Base-by-base conservation (phyloP, 1,140 invertebrate genomes). In the Drosophila bipectinata region DNA sequence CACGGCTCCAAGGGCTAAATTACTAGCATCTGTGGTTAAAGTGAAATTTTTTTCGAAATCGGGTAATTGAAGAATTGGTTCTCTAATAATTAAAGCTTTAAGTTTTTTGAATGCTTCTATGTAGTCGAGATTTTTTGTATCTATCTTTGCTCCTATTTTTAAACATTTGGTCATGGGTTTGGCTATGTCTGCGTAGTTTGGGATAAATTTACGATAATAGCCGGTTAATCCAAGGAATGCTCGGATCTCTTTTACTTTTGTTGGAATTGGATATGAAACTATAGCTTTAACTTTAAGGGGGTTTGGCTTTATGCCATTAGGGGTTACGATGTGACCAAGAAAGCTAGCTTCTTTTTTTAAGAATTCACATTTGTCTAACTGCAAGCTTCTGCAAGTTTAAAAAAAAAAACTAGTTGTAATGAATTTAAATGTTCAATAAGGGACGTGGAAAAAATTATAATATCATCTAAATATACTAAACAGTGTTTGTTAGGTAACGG, bases 1-100 rank as follows among this genome's bases (percentile, higher is more conserved):
- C 12, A 51, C 69, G 2, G 81, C 74, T 51, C 48, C 21, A n/a
- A 51, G n/a, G 26, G 48, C 48, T 56, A 24, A 12, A n/a, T 56
- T 56, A 39, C 54, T 56, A 0, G 39, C 21, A 34, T 56, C n/a
- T 45, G 54, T 56, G 48, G 48, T 51, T 30, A 26, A 14, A 14
- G 26, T 45, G 1, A 45, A 14, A 45, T 56, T 56, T 45, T 28
- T 56, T 56, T 56, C 39, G 18, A 26, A 44, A 28, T 45, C 41
- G 39, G 21, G 54, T 30, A 45, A 14, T 56, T 28, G 21, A 24
- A 55, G 39, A 26, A 44, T 55, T 55, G 10, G 34, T 12, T 37
- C 34, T 37, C 34, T 37, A 37, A 37, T 37, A 9, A 37, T 37
- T 37, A 37, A 37, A 37, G 34, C 34, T 37, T 37, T 37, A 12